Conservation (phyloP, 2,797 vertebrate genomes). For the Forpus xanthops region DNA sequence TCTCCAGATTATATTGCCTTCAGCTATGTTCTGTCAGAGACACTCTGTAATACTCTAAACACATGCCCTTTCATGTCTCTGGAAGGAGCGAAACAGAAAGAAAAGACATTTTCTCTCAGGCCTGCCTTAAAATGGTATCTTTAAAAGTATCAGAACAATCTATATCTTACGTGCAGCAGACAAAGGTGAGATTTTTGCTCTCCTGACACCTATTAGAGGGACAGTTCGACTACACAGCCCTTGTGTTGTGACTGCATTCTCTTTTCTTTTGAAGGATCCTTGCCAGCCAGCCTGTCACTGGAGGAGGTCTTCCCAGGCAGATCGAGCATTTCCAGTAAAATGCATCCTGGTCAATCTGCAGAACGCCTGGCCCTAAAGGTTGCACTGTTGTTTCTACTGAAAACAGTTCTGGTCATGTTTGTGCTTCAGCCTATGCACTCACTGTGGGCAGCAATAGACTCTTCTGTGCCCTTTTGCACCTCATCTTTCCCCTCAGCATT, state of each 20-base stretch:
- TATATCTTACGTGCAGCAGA: neutral
- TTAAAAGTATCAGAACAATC: neutral
- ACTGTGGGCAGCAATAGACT: neutral
- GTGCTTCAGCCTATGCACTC: neutral
- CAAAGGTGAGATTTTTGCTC: neutral
- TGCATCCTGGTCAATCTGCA: neutral
- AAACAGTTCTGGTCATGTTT: neutral
- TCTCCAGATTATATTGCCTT: slow-evolving; percentile 35
- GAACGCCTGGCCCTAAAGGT: neutral
- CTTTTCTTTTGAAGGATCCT: neutral
- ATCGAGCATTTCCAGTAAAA: neutral
- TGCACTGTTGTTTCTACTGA: neutral
- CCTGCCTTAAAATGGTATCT: neutral
- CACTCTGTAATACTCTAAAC: slow-evolving; percentile 12
- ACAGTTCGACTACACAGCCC: neutral
- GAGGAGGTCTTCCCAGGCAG: neutral
- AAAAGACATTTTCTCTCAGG: neutral
- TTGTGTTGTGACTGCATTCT: neutral
- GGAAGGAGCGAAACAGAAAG: neutral
- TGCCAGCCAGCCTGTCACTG: neutral
- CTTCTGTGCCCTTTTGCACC: neutral
- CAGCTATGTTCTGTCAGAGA: slow-evolving; percentile 41
- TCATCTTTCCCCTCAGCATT: neutral
- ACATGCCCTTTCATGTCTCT: slow-evolving; percentile 15
- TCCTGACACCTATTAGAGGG: neutral